Evolutionary conservation across 2,113 vertebrate species (phyloP), one percentile per base, ranked within the genome.

Genomic region (Mugil cephalus): DNA sequence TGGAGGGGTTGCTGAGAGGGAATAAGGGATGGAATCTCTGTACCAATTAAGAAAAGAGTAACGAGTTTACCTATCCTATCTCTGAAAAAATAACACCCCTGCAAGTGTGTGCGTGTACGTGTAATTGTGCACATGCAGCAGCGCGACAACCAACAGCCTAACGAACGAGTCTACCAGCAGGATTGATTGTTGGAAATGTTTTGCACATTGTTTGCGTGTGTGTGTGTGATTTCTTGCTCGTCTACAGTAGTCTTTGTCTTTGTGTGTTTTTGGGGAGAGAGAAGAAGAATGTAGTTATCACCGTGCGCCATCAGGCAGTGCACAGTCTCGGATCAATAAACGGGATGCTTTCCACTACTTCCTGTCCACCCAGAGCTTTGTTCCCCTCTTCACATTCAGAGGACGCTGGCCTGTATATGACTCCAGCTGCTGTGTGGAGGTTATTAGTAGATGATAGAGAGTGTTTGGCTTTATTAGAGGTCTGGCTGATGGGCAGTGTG

Each of bases 31-130:
- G 86, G 91, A 90, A 91, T 92, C 82, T 86, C 71, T 78, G n/a
- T 65, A 82, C 90, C 87, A 91, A 91, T 93, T 92, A 88, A 84
- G 78, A 82, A 88, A 88, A 87, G 86, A 89, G 84, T 88, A 88
- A 91, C 86, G 71, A 91, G 88, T 92, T 92, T 91, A 82, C 83
- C 82, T 62, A 58, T 69, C 74, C 60, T 77, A 65, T 87, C 77
- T 80, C 68, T 73, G 78, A 59, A 82, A 81, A 85, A 90, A 90
- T 84, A 83, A 75, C 87, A 80, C 72, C 74, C 69, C 66, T 78
- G 69, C 64, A 55, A 74, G 39, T 76, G 72, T 82, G 76, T 69
- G 1, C 9, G 77, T 55, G 46, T 52, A 43, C 51, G 39, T 62
- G 67, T 53, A 51, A 54, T 19, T 58, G 19, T 76, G 46, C 18